Evolutionary conservation across 2,888 invertebrate genomes (phyloP).

Genomic region (Dermolepida albohirtum): DNA sequence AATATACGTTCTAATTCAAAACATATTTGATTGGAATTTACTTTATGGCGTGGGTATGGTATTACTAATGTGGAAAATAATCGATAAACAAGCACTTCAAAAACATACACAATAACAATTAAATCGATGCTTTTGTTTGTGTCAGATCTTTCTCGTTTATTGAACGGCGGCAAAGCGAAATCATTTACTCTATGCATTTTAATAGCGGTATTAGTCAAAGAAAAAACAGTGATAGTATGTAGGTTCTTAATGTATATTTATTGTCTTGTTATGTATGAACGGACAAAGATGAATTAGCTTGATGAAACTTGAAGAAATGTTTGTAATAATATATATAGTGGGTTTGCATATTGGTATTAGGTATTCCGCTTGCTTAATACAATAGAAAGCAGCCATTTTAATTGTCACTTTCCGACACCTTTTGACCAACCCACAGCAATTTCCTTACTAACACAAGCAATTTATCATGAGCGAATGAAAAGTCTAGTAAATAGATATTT

Average conservation of each 20-base stretch:
- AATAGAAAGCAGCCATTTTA: no score
- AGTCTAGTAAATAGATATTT: no score
- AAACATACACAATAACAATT: slow-evolving; percentile 36
- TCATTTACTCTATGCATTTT: slow-evolving; percentile 16
- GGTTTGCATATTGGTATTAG: no score
- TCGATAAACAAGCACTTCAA: slow-evolving; percentile 42
- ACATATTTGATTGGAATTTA: slow-evolving; percentile 54
- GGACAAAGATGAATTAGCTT: slow-evolving; percentile 11
- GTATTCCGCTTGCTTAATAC: no score
- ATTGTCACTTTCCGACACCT: no score
- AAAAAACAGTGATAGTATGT: background rate
- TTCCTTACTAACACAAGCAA: no score
- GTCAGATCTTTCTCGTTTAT: slow-evolving; percentile 7
- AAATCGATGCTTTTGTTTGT: slow-evolving; percentile 29
- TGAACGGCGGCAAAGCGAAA: slow-evolving; percentile 3
- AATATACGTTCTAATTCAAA: slow-evolving; percentile 58
- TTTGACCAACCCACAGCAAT: no score
- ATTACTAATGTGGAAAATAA: slow-evolving; percentile 28
- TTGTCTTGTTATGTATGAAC: background rate
- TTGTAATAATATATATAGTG: background rate
- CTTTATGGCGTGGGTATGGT: slow-evolving; percentile 38
- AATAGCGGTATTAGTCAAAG: slow-evolving; percentile 11
- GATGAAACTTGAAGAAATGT: slow-evolving; percentile 7
- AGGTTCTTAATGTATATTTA: slow-evolving; percentile 9
- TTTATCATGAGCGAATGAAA: no score